Evolutionary conservation across 2,888 invertebrate genomes (phyloP).

Genomic region (Flexamia atlantica): DNA sequence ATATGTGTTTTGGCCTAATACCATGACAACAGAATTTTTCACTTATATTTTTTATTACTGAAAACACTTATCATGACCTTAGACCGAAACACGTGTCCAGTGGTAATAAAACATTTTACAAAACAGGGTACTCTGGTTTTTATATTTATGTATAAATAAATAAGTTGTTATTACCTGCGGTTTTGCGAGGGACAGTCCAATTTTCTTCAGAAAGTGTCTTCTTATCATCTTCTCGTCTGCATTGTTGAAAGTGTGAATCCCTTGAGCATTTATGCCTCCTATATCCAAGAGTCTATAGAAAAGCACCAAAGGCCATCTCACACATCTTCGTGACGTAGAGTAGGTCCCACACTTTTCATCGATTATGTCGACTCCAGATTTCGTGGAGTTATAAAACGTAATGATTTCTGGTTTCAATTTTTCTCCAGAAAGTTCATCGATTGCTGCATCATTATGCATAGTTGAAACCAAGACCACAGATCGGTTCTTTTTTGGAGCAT

Average conservation of each 20-base stretch:
- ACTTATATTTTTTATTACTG: no score
- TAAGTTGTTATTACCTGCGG: background rate
- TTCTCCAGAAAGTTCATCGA: background rate
- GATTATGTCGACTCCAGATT: constrained; percentile 37
- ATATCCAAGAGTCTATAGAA: constrained; percentile 37
- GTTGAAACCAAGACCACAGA: constrained; percentile 41
- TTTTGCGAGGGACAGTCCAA: constrained; percentile 26
- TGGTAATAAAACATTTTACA: background rate
- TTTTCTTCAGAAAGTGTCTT: constrained; percentile 6
- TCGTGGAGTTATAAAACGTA: constrained; percentile 27
- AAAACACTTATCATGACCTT: no score
- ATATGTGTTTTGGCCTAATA: no score
- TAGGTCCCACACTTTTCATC: constrained; percentile 55
- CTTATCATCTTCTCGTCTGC: background rate
- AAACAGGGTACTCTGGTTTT: background rate
- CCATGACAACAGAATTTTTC: no score
- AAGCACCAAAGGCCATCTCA: constrained; percentile 30
- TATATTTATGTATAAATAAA: background rate
- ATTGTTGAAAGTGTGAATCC: background rate
- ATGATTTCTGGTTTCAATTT: constrained; percentile 54
- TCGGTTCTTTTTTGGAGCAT: constrained; percentile 49
- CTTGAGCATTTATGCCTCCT: constrained; percentile 37
- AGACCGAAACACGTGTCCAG: no score
- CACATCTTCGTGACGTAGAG: constrained; percentile 32
- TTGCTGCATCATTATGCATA: constrained; percentile 39